A percentile compares a stretch with the other conserved stretches of the same genome.
These are phyloP conservation scores for Neoitamus cyanurus DNA, from an alignment of 2,888 invertebrate species.

Conservation along the genomic window DNA sequence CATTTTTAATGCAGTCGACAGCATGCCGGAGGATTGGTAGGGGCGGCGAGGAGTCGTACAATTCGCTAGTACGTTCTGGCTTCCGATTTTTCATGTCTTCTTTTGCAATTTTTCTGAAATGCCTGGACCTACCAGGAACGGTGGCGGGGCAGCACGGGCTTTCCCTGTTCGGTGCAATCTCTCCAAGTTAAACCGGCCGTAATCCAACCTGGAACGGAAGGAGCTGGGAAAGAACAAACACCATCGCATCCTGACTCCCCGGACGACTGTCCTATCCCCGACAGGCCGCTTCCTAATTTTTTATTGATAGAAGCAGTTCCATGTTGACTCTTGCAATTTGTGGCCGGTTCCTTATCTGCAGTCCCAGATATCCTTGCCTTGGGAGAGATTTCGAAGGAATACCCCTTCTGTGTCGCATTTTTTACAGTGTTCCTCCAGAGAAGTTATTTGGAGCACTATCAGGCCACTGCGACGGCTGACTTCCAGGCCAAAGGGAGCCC, in stretches of 20 bases:
- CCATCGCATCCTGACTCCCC: not conserved
- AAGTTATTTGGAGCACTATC: conserved; percentile 16
- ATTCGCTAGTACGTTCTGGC: conserved; percentile 10
- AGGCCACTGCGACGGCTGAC: not conserved
- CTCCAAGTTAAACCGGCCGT: not conserved
- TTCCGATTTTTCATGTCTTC: conserved; percentile 16
- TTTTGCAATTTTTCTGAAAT: not conserved
- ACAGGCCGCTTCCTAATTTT: conserved; percentile 9
- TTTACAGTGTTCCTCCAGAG: not conserved
- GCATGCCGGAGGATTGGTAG: not conserved
- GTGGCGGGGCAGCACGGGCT: not conserved
- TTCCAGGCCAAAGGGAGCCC: not conserved
- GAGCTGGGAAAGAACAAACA: not conserved
- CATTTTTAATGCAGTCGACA: conserved; percentile 42
- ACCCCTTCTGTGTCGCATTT: not conserved
- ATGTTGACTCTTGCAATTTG: conserved; percentile 34
- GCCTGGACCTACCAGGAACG: not conserved
- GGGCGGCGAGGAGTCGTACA: not conserved
- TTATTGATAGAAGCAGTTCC: conserved; percentile 34
- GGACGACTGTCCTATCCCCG: not conserved
- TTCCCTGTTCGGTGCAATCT: not conserved
- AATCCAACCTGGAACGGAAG: conserved; percentile 4
- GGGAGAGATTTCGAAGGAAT: not conserved
- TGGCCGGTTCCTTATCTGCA: conserved; percentile 20
- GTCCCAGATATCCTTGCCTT: not conserved